Conservation (phyloP, 2,797 vertebrate species). For the Carduelis carduelis region DNA sequence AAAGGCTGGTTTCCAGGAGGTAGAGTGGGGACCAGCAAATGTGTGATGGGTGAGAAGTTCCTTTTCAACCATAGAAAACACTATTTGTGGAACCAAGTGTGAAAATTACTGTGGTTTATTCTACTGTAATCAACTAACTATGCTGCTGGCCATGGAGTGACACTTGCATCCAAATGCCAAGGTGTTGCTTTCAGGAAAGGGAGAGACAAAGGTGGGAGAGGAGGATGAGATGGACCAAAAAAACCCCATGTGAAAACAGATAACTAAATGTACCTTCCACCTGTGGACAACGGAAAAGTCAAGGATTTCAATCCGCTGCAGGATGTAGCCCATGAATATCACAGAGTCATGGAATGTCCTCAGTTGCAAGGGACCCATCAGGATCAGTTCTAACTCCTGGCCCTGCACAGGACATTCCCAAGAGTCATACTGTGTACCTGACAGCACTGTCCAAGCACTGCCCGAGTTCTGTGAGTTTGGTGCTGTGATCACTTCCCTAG, state of each 20-base stretch:
- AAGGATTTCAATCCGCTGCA: neutral
- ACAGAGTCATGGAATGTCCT: neutral
- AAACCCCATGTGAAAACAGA: rapidly evolving
- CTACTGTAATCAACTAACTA: neutral
- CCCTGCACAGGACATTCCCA: neutral
- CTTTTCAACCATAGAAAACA: neutral
- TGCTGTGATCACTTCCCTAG: neutral
- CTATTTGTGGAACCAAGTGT: neutral
- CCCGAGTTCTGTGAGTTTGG: neutral
- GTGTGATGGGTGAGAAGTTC: neutral
- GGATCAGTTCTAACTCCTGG: neutral
- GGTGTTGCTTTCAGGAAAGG: neutral
- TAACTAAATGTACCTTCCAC: neutral
- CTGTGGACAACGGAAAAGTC: neutral
- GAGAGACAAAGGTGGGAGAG: neutral
- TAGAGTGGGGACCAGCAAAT: neutral
- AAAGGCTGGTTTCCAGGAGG: neutral
- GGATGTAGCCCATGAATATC: neutral
- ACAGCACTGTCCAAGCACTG: neutral
- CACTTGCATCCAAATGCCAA: neutral
- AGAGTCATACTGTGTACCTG: neutral
- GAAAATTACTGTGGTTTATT: neutral
- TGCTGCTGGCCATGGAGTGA: neutral
- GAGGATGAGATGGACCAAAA: neutral
- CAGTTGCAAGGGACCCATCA: neutral